Evolutionary conservation across 2,113 vertebrate species (phyloP).

Genomic region (Jaculus jaculus): DNA sequence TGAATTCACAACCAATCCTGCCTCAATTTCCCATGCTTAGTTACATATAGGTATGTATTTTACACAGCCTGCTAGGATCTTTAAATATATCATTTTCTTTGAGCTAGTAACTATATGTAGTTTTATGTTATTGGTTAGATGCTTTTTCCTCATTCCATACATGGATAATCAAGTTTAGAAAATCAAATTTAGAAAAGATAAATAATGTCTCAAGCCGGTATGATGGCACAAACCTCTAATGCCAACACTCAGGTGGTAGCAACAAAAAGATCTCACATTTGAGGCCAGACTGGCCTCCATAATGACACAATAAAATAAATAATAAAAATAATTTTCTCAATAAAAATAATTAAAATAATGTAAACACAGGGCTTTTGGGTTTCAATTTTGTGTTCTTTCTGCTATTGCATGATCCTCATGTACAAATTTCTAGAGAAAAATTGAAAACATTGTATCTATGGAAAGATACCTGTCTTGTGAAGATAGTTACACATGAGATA

Average conservation of each 20-base stretch:
- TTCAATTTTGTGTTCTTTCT: constrained; percentile 8
- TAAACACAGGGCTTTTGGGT: background rate
- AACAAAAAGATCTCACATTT: no score
- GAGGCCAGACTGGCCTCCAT: no score
- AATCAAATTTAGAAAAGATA: constrained; percentile 16
- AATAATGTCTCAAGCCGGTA: background rate
- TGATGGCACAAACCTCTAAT: no score
- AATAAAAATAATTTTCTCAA: no score
- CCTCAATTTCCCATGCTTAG: no score
- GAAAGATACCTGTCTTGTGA: background rate
- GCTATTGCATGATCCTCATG: background rate
- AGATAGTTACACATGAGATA: background rate
- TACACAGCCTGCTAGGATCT: background rate
- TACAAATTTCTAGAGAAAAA: constrained; percentile 39
- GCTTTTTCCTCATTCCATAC: background rate
- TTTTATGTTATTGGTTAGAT: background rate
- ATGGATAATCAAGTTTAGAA: background rate
- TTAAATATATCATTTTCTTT: background rate
- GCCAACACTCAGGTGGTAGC: no score
- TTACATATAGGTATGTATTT: no score
- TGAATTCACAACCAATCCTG: no score
- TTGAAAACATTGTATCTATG: background rate
- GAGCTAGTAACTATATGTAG: background rate
- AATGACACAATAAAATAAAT: no score
- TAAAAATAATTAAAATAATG: background rate